phyloP scores from a whole-genome alignment of 1,140 invertebrate genomes.

The Centruroides vittatus region DNA sequence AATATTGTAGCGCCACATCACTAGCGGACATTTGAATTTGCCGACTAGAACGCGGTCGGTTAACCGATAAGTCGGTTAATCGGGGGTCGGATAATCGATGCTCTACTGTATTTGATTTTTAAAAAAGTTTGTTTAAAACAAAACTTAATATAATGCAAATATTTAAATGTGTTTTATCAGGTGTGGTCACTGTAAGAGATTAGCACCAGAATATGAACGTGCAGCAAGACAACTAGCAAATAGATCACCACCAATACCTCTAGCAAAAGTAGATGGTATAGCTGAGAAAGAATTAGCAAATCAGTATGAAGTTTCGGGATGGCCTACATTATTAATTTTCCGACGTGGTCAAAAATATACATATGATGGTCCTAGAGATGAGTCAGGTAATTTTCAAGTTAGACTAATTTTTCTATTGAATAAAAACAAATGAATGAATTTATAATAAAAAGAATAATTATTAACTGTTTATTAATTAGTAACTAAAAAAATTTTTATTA shows the following conservation, averaged over 20 bases:
- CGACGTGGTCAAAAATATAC: constrained; percentile 35
- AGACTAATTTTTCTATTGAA: too few relatives aligned
- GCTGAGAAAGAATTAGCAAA: constrained; percentile 30
- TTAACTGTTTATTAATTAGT: too few relatives aligned
- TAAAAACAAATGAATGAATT: too few relatives aligned
- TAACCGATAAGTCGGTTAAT: too few relatives aligned
- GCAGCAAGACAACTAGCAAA: constrained; percentile 31
- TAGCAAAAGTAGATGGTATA: constrained; percentile 38
- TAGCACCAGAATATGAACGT: constrained; percentile 37
- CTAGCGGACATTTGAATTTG: too few relatives aligned
- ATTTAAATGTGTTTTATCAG: neutral
- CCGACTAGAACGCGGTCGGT: too few relatives aligned
- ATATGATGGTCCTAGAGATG: constrained; percentile 37
- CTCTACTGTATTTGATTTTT: too few relatives aligned
- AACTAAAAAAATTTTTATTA: too few relatives aligned
- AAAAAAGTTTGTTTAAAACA: neutral
- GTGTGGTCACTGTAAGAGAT: constrained; percentile 28
- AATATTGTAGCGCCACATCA: too few relatives aligned
- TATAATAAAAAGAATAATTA: too few relatives aligned
- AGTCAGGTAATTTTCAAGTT: constrained; percentile 22
- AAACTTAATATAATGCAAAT: neutral
- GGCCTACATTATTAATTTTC: constrained; percentile 35
- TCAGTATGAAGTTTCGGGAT: constrained; percentile 32
- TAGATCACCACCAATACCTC: constrained; percentile 23
- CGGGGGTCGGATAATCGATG: too few relatives aligned